phyloP scores from a whole-genome alignment of 2,888 invertebrate species.

The Hydropsyche betteni region DNA sequence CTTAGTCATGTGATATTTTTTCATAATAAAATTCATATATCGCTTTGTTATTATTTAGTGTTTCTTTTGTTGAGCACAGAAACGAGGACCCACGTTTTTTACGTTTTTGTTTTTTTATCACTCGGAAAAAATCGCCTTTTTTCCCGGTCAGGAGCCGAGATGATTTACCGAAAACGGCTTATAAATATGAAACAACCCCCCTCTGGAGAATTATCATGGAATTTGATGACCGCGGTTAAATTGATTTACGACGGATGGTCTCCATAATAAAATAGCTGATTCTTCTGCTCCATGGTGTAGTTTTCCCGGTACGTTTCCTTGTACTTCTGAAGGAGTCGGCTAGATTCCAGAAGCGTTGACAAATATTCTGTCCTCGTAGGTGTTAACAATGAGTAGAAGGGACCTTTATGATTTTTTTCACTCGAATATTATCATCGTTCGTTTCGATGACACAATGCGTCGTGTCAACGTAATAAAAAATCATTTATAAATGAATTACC shows the following conservation, averaged over 20 bases:
- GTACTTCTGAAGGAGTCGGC: slow-evolving; percentile 18
- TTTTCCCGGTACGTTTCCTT: neutral
- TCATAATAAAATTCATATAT: slow-evolving; percentile 10
- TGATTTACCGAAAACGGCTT: slow-evolving; percentile 48
- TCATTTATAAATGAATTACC: slow-evolving; percentile 18
- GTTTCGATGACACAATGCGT: neutral
- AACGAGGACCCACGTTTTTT: slow-evolving; percentile 5
- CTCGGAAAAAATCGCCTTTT: slow-evolving; percentile 10
- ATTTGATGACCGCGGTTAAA: slow-evolving; percentile 43
- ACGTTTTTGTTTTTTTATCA: slow-evolving; percentile 20
- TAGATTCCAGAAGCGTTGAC: slow-evolving; percentile 45
- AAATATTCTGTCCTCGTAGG: slow-evolving; percentile 46
- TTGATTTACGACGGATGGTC: slow-evolving; percentile 30
- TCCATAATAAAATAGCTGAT: no score
- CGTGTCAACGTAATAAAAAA: slow-evolving; percentile 24
- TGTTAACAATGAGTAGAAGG: slow-evolving; percentile 35
- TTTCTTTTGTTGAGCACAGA: slow-evolving; percentile 11
- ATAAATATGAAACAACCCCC: slow-evolving; percentile 39
- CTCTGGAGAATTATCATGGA: slow-evolving; percentile 33
- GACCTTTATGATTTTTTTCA: slow-evolving; percentile 17
- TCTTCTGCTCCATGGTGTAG: neutral
- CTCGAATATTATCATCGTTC: slow-evolving; percentile 1
- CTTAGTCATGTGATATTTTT: neutral
- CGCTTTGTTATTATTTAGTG: slow-evolving; percentile 19
- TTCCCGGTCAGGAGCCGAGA: slow-evolving; percentile 41